These are phyloP conservation scores for Drosophila lutescens DNA, from an alignment of 2,888 invertebrate species.

Conservation along the genomic window DNA sequence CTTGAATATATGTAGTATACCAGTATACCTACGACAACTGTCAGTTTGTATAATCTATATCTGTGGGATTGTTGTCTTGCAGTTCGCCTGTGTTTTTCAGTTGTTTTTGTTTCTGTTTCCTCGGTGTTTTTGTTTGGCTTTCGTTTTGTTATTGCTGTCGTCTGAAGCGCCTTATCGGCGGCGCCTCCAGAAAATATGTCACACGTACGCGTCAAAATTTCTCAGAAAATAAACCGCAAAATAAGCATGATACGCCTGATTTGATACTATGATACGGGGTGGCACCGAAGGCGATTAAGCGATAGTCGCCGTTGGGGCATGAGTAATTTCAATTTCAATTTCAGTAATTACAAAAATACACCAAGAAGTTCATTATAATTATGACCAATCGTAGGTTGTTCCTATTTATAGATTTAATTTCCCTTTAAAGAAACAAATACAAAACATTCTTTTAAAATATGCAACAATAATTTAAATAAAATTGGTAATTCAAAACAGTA, in stretches of 20 bases:
- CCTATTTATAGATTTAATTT: too few species aligned
- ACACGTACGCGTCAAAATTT: conserved; percentile 75
- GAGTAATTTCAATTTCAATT: conserved; percentile 13
- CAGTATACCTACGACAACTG: conserved; percentile 60
- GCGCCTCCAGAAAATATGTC: conserved; percentile 78
- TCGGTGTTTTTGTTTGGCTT: conserved; percentile 19
- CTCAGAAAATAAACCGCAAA: conserved; percentile 58
- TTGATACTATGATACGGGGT: conserved; percentile 13
- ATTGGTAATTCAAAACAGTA: too few species aligned
- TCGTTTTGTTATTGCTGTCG: conserved; percentile 29
- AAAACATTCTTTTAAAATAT: too few species aligned
- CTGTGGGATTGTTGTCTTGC: conserved; percentile 64
- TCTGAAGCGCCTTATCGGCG: conserved; percentile 68
- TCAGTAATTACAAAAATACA: conserved; percentile 2
- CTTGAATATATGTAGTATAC: conserved; percentile 10
- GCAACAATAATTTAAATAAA: too few species aligned
- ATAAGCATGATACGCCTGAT: conserved; percentile 40
- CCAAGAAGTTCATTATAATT: background rate
- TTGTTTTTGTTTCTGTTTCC: conserved; percentile 1
- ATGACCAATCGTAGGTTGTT: background rate
- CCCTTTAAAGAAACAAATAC: too few species aligned
- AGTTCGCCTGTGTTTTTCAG: conserved; percentile 3
- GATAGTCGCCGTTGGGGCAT: background rate
- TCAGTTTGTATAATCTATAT: conserved; percentile 54
- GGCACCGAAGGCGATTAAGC: conserved; percentile 16